These are phyloP conservation scores for Petromus typicus DNA, from an alignment of 2,113 vertebrate genomes.

Conservation along the genomic window DNA sequence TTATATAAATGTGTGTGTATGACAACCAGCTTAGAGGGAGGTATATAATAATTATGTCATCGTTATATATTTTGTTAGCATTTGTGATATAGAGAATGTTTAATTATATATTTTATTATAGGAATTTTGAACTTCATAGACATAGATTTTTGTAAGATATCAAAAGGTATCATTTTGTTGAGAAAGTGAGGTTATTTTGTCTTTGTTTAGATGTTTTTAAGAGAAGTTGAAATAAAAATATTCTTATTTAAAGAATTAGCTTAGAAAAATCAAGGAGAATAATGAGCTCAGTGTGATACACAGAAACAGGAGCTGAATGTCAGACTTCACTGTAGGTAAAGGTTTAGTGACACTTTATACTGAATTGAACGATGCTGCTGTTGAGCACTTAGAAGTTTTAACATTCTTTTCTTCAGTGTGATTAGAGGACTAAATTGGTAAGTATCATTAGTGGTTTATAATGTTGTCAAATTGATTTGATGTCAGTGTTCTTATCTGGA, in stretches of 20 bases:
- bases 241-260: not conserved
- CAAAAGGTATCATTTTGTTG: not conserved
- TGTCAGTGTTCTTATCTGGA: slow-evolving; percentile 23
- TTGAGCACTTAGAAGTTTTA: slow-evolving; percentile 20
- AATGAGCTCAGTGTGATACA: not conserved
- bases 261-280: not conserved
- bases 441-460: not conserved
- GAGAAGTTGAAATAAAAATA: not conserved
- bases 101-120: not conserved
- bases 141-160: not conserved
- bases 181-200: not conserved
- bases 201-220: not conserved
- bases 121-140: not conserved
- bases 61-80: not conserved
- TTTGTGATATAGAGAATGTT: not conserved
- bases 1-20: not conserved
- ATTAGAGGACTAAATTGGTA: slow-evolving; percentile 23
- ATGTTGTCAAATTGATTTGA: slow-evolving; percentile 22
- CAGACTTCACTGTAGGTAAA: not conserved
- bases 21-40: not conserved
- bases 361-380: not conserved
- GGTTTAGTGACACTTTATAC: not conserved
- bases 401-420: slow-evolving; percentile 23
- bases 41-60: not conserved
- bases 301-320: not conserved